Evolutionary conservation across 2,797 vertebrate species (phyloP).

Genomic region (Lepilemur septentrionalis): DNA sequence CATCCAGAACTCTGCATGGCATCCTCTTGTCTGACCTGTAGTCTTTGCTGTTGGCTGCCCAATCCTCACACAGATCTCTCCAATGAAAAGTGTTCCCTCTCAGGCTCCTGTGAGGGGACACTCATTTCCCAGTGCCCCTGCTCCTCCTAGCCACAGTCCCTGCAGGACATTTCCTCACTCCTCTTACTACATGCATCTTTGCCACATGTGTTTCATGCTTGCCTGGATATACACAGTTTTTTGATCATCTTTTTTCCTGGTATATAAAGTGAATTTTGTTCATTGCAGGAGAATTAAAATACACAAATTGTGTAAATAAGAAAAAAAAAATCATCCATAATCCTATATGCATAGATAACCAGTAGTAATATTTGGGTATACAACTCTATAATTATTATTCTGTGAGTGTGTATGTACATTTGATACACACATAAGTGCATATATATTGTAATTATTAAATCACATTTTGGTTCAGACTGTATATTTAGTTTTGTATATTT

Average conservation of each 20-base stretch:
- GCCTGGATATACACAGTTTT: not conserved
- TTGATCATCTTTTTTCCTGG: not conserved
- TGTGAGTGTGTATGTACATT: not conserved
- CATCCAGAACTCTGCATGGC: not conserved
- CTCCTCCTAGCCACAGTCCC: not conserved
- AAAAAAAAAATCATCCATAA: not conserved
- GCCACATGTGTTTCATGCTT: not conserved
- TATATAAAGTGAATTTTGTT: slow-evolving; percentile 9
- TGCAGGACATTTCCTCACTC: not conserved
- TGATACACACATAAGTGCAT: not conserved
- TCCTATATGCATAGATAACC: not conserved
- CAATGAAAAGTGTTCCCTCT: not conserved
- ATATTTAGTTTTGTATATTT: slow-evolving; percentile 14
- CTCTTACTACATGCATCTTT: not conserved
- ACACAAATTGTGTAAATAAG: not conserved
- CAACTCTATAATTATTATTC: not conserved
- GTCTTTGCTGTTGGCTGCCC: not conserved
- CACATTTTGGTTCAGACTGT: not conserved
- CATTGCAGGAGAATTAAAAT: not conserved
- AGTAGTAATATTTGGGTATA: not conserved
- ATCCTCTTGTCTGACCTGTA: not conserved
- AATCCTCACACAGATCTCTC: not conserved
- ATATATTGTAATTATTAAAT: not conserved
- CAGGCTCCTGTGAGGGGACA: not conserved
- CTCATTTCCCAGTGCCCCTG: not conserved